Percentiles rank a stretch among this genome's conserved stretches.
phyloP scores from a whole-genome alignment of 2,797 vertebrate species.

The Astyanax mexicanus region DNA sequence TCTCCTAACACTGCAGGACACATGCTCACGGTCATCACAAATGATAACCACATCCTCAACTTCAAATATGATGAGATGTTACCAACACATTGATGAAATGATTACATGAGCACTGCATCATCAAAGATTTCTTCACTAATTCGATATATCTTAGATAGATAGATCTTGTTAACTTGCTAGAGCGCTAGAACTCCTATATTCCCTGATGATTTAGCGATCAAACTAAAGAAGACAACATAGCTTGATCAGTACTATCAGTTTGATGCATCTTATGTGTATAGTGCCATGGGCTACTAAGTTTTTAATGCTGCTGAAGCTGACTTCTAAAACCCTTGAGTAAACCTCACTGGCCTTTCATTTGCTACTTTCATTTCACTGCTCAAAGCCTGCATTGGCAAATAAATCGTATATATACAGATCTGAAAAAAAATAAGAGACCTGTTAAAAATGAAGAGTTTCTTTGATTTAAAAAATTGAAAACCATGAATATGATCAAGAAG shows the following conservation, averaged over 20 bases:
- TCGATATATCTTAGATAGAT: no score
- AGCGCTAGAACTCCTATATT: neutral
- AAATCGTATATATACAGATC: no score
- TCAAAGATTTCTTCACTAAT: neutral
- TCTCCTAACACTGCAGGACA: neutral
- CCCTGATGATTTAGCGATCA: neutral
- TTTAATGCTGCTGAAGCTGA: neutral
- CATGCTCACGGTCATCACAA: neutral
- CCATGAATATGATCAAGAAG: no score
- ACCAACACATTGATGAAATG: neutral
- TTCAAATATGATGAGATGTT: neutral
- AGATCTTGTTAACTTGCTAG: neutral
- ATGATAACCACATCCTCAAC: neutral
- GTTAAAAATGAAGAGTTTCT: no score
- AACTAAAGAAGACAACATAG: neutral
- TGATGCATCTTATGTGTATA: neutral
- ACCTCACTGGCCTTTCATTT: constrained; percentile 9
- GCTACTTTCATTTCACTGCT: no score
- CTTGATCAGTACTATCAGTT: neutral
- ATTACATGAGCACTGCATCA: neutral
- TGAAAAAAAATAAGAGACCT: no score
- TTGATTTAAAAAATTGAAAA: no score
- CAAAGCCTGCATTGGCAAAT: neutral
- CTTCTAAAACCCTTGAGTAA: neutral
- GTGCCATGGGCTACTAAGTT: neutral